Base-by-base conservation (phyloP, 2,888 invertebrate genomes). In the Agriotes lineatus region DNA sequence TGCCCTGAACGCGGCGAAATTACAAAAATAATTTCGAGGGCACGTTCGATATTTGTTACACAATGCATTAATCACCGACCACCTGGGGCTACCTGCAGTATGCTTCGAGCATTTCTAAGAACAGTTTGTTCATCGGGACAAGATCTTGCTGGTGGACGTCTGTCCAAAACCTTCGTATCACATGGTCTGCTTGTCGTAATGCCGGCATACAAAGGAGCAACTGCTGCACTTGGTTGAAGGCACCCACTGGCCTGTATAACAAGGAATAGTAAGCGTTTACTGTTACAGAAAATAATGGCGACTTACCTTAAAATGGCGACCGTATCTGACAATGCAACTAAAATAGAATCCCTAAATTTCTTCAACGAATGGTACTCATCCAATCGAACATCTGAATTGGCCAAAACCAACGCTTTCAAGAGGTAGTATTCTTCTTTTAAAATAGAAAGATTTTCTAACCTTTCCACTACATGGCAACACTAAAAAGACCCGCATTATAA, bases 41-140 rank as follows among this genome's bases (percentile, higher is more conserved):
- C 57, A 60, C 39, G 62, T 54, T 39, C 4, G 25, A 25, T 25
- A 25, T 30, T 45, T 48, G 14, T 44, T 56, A 22, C 37, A 30
- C 20, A 54, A 56, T 19, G 25, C 20, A 39, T 66, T 61, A 44
- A 45, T 45, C 35, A n/a, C 16, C 18, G 6, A 60, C 54, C 54
- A 59, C 59, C 19, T 48, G 45, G 75, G 81, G 83, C 83, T 90
- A 90, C 87, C 90, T 89, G 74, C 88, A 85, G 72, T 89, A 90
- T 1, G 94, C 92, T 84, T 97, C 97, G 69, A 97, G 88, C 97
- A 97, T 97, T 87, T 97, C 97, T 52, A 96, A 90, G 86, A 98
- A 97, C 60, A 98, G 90, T 85, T 97, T 97, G 87, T 97, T 97
- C 95, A 98, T 96, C 76, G 92, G 92, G 69, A 96, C 94, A 82